Base-by-base conservation (phyloP, 1,140 invertebrate genomes). In the Medauroidea extradentata region DNA sequence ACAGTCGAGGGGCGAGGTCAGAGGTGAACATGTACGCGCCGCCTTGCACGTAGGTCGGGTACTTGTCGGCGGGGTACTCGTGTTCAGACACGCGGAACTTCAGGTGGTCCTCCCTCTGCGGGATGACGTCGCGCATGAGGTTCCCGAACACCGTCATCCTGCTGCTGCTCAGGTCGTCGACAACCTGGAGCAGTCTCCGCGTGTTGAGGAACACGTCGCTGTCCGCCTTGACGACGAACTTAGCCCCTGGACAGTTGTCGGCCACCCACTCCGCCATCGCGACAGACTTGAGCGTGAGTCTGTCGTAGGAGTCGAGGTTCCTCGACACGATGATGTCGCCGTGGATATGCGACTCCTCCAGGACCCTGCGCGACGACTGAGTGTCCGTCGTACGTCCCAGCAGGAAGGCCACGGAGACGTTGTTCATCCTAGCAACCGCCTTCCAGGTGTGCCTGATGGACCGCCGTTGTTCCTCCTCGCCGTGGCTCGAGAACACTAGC, bases 121-220 rank as follows among this genome's bases (percentile, higher is more conserved):
- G 92, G 67, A 88, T 88, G 88, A 90, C 93, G 69, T 87, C 87
- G 61, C 84, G 85, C 0, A 90, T 89, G 50, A 93, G 72, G 39
- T 90, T 82, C 0, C 92, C 93, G 68, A 87, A 93, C 61, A 94
- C 89, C 9, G 82, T 81, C 53, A 81, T 80, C 63, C 83, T 84
- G 21, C 84, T 79, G 27, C 82, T 82, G n/a, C 71, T 75, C 65
- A 88, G 84, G 53, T 82, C 84, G 42, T 83, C 78, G 29, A 88
- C 78, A 69, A 93, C 91, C 7, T 72, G 71, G 25, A 93, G 73
- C 43, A 94, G 74, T 38, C 85, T 82, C 42, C 85, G 85, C 60
- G 93, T 81, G 74, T 94, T 93, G 41, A 94, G 91, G 68, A 94
- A 93, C 90, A 94, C 93, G 72, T 94, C 91, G 71, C 94, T 91